Base-by-base conservation (phyloP, 2,113 vertebrate genomes). In the Alaudala cheleensis region DNA sequence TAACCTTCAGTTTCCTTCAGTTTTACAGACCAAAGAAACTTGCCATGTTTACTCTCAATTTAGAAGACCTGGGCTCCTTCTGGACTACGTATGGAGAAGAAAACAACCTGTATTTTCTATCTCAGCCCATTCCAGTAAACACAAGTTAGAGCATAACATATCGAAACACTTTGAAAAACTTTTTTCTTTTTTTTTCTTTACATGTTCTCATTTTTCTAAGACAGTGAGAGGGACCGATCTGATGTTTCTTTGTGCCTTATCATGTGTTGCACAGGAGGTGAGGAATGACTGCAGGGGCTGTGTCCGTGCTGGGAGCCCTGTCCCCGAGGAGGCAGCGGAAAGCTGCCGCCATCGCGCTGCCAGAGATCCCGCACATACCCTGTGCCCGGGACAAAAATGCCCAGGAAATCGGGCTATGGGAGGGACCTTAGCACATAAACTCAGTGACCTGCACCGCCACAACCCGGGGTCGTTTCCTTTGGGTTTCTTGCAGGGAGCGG, bases 191-290 rank as follows among this genome's bases (percentile, higher is more conserved):
- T 8, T 12, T 9, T 39, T 5, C 14, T 69, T 5, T 57, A 5
- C 3, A 2, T 18, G 14, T n/a, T 29, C 33, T 17, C 2, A 14
- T 8, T 73, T 87, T 90, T 51, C 33, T 56, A 70, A 39, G 23
- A 61, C 14, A 42, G 8, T 40, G 15, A 15, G 20, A 10, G 10
- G 6, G 10, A 22, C 18, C 34, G 28, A 2, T 28, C 1, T 23
- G 34, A 22, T 11, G 22, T 22, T 40, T 7, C 5, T 31, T 31
- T 37, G 1, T 5, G 39, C 25, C 76, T 20, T 39, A 10, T 2
- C 11, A 1, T 0, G 3, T 2, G 49, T 15, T 7, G 4, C 25
- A 6, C 25, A 7, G 0, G 60, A 7, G 25, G 49, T 18, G 76
- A 2, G 5, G 1, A 14, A 4, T 3, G 5, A 1, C 39, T 4